Evolutionary conservation across 2,113 vertebrate species (phyloP).

Genomic region (Grantiella picta): DNA sequence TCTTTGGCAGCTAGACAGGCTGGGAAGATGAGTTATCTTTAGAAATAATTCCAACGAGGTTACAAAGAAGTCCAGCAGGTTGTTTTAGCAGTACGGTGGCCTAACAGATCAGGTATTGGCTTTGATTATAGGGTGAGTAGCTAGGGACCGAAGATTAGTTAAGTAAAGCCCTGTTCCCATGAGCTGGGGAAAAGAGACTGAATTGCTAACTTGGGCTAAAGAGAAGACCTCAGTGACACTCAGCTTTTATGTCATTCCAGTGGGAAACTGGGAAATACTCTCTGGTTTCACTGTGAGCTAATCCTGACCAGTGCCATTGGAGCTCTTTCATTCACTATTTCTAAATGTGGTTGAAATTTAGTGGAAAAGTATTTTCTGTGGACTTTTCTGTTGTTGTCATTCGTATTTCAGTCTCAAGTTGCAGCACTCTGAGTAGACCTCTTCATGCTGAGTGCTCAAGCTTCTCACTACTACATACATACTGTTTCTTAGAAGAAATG

Average conservation of each 20-base stretch:
- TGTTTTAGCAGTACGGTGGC: not conserved
- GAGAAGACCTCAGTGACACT: not conserved
- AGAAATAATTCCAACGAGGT: not conserved
- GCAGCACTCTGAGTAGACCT: not conserved
- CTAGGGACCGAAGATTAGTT: not conserved
- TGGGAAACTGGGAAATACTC: not conserved
- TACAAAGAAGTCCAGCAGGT: not conserved
- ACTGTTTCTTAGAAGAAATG: not conserved
- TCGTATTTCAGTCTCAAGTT: not conserved
- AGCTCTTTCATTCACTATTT: not conserved
- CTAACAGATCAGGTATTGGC: not conserved
- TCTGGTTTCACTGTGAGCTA: not conserved
- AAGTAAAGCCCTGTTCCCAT: not conserved
- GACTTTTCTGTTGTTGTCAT: not conserved
- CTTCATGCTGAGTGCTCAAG: not conserved
- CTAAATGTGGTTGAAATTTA: not conserved
- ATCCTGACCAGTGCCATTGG: not conserved
- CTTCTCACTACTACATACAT: not conserved
- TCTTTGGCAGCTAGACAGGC: not conserved
- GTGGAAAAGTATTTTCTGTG: not conserved
- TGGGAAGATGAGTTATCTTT: not conserved
- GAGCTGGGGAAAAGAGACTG: not conserved
- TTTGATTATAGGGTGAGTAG: not conserved
- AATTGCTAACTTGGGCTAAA: not conserved
- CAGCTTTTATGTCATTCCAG: not conserved